Evolutionary conservation across 2,797 vertebrate species (phyloP), one percentile per base, ranked within the genome.

Genomic region (Aplochiton taeniatus): DNA sequence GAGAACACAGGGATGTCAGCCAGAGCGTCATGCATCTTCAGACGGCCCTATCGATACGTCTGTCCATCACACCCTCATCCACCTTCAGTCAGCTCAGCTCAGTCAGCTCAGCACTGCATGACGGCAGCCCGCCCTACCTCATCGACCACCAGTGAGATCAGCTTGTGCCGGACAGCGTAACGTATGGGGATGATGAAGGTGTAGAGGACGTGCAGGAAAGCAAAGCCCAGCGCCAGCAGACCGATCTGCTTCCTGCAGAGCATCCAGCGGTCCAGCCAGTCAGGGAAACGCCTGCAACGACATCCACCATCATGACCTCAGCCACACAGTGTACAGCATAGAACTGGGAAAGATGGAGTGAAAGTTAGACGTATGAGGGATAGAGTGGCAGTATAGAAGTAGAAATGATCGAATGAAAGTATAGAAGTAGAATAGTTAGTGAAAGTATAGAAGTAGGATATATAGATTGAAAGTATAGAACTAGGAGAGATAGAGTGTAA

Each of bases 251-350:
- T 99, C 78, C 98, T 94, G 71, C 96, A 96, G 47, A 97, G 87
- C 96, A 99, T 97, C 98, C 98, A 99, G 17, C 85, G 93, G 83
- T 98, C 96, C 69, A 99, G 80, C 96, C 96, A 98, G 74, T 92
- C 67, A 42, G 97, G 95, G 73, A 99, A 99, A 61, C 93, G 94
- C 1, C 76, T 88, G 68, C 3, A 73, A 62, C 50, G 11, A 81
- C 45, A 58, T 31, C 31, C 31, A 31, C 31, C 31, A 31, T 31
- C 31, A 31, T 31, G 31, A 31, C 6, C 31, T 31, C 31, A 31
- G 2, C 31, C 31, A 31, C 31, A 31, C 31, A 31, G 31, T 31
- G 31, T 31, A 31, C 31, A 31, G 31, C 6, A 31, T 31, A 31
- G 31, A 31, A 31, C 31, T 31, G 6, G 31, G 31, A 31, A 6